Evolutionary conservation across 2,888 invertebrate genomes (phyloP).

Genomic region (Schrankia costaestrigalis): DNA sequence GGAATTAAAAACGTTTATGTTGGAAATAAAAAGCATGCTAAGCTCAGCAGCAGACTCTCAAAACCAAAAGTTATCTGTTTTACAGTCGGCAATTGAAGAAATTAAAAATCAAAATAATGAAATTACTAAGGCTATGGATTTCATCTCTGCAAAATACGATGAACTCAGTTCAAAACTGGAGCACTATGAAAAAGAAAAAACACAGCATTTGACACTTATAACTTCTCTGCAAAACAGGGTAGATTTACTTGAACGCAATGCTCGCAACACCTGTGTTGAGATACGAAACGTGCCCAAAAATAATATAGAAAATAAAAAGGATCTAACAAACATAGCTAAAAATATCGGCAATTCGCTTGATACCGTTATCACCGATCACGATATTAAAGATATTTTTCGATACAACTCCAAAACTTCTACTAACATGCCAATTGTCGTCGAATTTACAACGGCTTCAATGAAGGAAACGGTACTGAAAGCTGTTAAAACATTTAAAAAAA

Average conservation of each 20-base stretch:
- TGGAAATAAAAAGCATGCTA: background rate
- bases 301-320: background rate
- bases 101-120: background rate
- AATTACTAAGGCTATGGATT: background rate
- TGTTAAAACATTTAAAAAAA: background rate
- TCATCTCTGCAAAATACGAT: background rate
- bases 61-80: background rate
- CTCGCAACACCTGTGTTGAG: background rate
- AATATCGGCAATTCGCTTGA: background rate
- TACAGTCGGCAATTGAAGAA: background rate
- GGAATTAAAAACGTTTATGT: background rate
- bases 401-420: background rate
- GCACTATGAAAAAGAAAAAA: background rate
- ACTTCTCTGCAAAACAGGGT: background rate
- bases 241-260: background rate
- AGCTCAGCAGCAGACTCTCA: background rate
- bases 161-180: background rate
- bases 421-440: background rate
- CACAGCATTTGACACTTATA: background rate
- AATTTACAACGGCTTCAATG: background rate
- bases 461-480: background rate
- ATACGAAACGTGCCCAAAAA: background rate
- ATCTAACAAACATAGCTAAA: background rate
- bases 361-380: background rate
- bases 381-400: background rate